Evolutionary conservation across 2,797 vertebrate genomes (phyloP).

Genomic region (Jordanella pulchra): DNA sequence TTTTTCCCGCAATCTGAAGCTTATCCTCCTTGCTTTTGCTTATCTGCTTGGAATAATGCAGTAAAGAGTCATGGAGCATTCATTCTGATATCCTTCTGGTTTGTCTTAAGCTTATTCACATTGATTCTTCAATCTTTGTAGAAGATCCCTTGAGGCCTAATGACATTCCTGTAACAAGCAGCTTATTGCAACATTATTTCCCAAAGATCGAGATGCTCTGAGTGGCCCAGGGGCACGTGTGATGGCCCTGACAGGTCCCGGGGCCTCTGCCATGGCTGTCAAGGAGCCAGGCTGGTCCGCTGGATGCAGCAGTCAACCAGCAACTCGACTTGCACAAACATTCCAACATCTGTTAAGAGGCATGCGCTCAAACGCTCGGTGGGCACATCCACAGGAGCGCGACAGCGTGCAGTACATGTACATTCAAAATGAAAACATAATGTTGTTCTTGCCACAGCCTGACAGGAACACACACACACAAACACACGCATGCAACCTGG

Average conservation of each 20-base stretch:
- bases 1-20: no score
- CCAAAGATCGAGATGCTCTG: constrained; percentile 52
- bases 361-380: constrained; percentile 27
- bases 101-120: constrained; percentile 35
- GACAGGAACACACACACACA: constrained; percentile 22
- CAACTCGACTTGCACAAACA: neutral
- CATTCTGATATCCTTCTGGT: constrained; percentile 38
- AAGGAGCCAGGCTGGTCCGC: constrained; percentile 30
- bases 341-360: constrained; percentile 10
- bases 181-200: constrained; percentile 69
- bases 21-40: neutral
- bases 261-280: constrained; percentile 61
- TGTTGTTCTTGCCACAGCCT: constrained; percentile 29
- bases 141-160: constrained; percentile 32
- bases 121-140: constrained; percentile 47
- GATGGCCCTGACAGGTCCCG: constrained; percentile 67
- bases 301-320: constrained; percentile 51
- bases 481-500: constrained; percentile 30
- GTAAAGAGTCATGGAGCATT: constrained; percentile 30
- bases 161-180: constrained; percentile 64
- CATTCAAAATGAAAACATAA: constrained; percentile 53
- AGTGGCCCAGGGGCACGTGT: constrained; percentile 54
- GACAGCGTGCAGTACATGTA: constrained; percentile 10
- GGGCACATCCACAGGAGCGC: neutral
- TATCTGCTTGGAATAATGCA: constrained; percentile 30